A percentile compares a stretch with the other conserved stretches of the same genome.
Evolutionary conservation across 2,113 vertebrate genomes (phyloP).

Genomic region (Epinephelus lanceolatus): DNA sequence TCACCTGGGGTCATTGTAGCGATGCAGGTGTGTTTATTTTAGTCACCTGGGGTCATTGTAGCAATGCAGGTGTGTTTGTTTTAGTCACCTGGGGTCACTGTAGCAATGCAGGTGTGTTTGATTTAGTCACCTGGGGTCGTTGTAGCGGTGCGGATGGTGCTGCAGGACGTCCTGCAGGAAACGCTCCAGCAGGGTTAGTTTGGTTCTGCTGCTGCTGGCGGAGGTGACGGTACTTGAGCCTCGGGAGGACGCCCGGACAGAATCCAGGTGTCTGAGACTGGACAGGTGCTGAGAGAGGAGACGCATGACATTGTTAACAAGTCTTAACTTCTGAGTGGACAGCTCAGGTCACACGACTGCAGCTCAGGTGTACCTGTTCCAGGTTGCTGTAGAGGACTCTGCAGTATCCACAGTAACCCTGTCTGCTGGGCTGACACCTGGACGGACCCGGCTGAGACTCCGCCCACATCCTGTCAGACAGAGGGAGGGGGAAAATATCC

Average conservation of each 20-base stretch:
- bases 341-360: not conserved
- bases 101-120: not conserved
- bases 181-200: conserved; percentile 89
- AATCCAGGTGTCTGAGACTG: conserved; percentile 89
- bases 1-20: not conserved
- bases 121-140: conserved; percentile 72
- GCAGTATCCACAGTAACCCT: conserved; percentile 95
- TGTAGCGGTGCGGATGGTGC: conserved; percentile 89
- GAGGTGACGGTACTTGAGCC: conserved; percentile 64
- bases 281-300: conserved; percentile 87
- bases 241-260: conserved; percentile 82
- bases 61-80: not conserved
- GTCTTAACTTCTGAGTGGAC: not conserved
- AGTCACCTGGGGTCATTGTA: not conserved
- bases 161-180: conserved; percentile 93
- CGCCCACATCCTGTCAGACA: conserved; percentile 63
- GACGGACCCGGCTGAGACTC: conserved; percentile 79
- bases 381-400: conserved; percentile 89
- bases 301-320: not conserved
- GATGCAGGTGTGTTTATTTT: not conserved
- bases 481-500: not conserved
- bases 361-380: conserved; percentile 87
- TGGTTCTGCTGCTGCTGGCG: conserved; percentile 69
- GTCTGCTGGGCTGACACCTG: conserved; percentile 78
- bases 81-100: conserved; percentile 1